Evolutionary conservation across 2,113 vertebrate genomes (phyloP).

Genomic region (Malurus melanocephalus): DNA sequence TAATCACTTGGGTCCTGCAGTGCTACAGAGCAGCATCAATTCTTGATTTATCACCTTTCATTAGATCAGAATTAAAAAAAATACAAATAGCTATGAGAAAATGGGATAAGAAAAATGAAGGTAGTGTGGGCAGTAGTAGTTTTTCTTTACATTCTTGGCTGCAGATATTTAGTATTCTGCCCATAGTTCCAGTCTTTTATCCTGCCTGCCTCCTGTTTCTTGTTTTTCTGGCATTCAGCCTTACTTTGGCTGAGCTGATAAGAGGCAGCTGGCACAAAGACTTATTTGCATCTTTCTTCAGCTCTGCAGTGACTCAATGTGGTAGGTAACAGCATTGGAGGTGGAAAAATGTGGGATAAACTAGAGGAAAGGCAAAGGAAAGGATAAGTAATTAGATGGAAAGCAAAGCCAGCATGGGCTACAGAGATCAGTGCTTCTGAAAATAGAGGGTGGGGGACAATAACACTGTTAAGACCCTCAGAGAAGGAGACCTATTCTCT

Average conservation of each 20-base stretch:
- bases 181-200: conserved; percentile 17
- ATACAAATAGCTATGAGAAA: not conserved
- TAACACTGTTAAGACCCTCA: not conserved
- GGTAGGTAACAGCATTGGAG: not conserved
- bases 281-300: conserved; percentile 7
- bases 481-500: not conserved
- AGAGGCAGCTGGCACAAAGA: conserved; percentile 20
- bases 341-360: not conserved
- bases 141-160: not conserved
- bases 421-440: not conserved
- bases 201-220: conserved; percentile 30
- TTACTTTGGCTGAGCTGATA: conserved; percentile 43
- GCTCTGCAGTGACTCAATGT: not conserved
- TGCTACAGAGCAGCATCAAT: not conserved
- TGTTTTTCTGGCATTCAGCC: conserved; percentile 43
- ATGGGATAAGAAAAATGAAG: not conserved
- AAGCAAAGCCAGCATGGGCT: not conserved
- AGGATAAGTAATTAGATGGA: not conserved
- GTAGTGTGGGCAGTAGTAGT: not conserved
- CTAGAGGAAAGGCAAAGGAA: not conserved
- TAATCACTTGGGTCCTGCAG: not conserved
- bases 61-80: not conserved
- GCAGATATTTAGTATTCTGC: conserved; percentile 7
- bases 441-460: not conserved
- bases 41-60: not conserved